phyloP scores from a whole-genome alignment of 37 sponge, comb jelly and placozoan species.

The Oscarella lobularis region DNA sequence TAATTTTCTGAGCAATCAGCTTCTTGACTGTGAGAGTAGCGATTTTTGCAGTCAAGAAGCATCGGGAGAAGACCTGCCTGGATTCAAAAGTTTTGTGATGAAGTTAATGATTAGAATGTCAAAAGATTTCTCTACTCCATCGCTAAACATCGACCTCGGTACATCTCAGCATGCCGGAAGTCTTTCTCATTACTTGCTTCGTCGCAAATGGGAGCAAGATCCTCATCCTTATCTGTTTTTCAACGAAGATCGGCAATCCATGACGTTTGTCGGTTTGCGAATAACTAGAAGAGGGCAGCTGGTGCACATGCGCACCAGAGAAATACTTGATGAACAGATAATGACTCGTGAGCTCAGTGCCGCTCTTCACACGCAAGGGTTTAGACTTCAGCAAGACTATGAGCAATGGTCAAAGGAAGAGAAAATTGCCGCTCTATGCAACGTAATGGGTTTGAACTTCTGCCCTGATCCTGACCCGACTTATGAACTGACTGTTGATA shows the following conservation, averaged over 20 bases:
- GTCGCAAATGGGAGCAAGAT: background rate
- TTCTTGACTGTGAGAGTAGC: background rate
- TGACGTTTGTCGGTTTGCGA: background rate
- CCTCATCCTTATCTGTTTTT: background rate
- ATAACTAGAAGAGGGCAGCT: background rate
- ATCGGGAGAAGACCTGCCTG: background rate
- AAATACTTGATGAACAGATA: background rate
- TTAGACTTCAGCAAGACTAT: background rate
- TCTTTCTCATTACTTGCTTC: background rate
- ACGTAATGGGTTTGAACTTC: background rate
- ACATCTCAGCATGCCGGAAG: background rate
- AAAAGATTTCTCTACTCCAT: background rate
- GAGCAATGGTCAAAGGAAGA: background rate
- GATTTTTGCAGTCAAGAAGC: background rate
- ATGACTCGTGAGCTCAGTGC: background rate
- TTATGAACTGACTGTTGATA: conserved; percentile 66
- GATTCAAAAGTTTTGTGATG: background rate
- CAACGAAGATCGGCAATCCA: background rate
- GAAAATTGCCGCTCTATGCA: background rate
- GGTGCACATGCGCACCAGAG: too few species aligned
- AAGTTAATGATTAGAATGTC: background rate
- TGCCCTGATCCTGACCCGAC: conserved; percentile 14
- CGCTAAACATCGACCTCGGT: background rate
- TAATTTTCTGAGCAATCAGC: background rate
- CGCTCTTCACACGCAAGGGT: background rate